Evolutionary conservation across 2,888 invertebrate species (phyloP), one percentile per base, ranked within the genome.

Genomic region (Cabera pusaria): DNA sequence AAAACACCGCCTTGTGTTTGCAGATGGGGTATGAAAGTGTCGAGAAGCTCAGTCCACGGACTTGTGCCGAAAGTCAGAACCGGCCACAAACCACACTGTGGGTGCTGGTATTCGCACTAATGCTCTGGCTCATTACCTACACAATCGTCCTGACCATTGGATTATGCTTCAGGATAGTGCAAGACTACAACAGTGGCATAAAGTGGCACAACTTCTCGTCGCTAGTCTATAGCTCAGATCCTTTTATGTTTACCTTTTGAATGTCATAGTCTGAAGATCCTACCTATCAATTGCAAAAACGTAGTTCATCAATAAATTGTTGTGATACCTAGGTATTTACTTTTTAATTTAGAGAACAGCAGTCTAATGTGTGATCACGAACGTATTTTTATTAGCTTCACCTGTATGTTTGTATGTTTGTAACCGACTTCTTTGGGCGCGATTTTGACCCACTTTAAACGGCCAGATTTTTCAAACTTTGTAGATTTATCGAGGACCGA

Each of bases 61-160:
- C 14, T 2, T 3, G 2, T 14, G 14, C 2, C 14, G 14, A 4
- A 14, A 29, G 44, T 32, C 52, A 61, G 33, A 59, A 61, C 56
- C 58, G 43, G 16, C 40, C 52, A 6, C 61, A 65, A 22, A 61
- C 55, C 3, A 64, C 63, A 6, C 35, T 72, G 3, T 67, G 66
- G 64, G 44, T 78, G 55, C 31, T 78, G 39, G 26, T 62, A 1
- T 45, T 64, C 2, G 72, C 72, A 1, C 12, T 78, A 1, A 21
- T 70, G 6, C 24, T 78, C 5, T 79, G 77, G 78, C 32, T 68
- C 5, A 31, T 62, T 16, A 57, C 65, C 0, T 74, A 73, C 22
- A 17, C 64, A 2, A 54, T 65, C 50, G 56, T 64, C 26, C 35
- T 72, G 4, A 52, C 65, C 3, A 38, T 65, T 14, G 53, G 57